Base-by-base conservation (phyloP, 1,140 invertebrate genomes). In the Delia radicum region DNA sequence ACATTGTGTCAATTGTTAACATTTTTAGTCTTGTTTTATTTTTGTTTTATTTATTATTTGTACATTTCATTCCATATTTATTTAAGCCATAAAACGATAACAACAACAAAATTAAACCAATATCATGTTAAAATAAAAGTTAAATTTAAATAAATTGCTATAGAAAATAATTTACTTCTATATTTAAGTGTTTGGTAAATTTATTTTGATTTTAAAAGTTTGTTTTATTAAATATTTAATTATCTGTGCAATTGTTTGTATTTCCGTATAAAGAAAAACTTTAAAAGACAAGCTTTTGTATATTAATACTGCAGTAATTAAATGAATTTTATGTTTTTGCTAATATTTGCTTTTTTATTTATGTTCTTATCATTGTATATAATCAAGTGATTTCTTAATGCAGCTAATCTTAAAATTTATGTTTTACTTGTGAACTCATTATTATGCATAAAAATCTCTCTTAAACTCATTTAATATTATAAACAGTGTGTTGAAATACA, bases 1-100 rank as follows among this genome's bases (percentile, higher is more conserved):
- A 69, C 65, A 69, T 69, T 69, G 65, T 69, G 65, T 69, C 65
- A 69, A 69, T 69, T 69, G 65, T 69, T 69, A 69, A 69, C 65
- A 55, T 18, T 33, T 55, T 21, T 55, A 21, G 18, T 24, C 37
- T 37, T 21, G 65, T 69, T 24, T 69, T 69, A 31, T 31, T 67
- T 29, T 48, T 1, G 48, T 8, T 55, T 18, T 3, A 4, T 33
- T 33, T n/a, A n/a, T n/a, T 37, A 13, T 37, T 7, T 37, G 33
- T 37, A 3, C 3, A 3, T 37, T 37, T 37, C 13, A 37, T 1
- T 6, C 48, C 21, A 21, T 55, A 55, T 55, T 55, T 55, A 55
- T 55, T 55, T 55, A 55, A 55, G 48, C 48, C 48, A 55, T 18
- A 55, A 55, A 55, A 55, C n/a, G 24, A 21, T 55, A 21, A 55